Conservation (phyloP, 2,888 invertebrate genomes). For the Fissipunctia ypsillon region DNA sequence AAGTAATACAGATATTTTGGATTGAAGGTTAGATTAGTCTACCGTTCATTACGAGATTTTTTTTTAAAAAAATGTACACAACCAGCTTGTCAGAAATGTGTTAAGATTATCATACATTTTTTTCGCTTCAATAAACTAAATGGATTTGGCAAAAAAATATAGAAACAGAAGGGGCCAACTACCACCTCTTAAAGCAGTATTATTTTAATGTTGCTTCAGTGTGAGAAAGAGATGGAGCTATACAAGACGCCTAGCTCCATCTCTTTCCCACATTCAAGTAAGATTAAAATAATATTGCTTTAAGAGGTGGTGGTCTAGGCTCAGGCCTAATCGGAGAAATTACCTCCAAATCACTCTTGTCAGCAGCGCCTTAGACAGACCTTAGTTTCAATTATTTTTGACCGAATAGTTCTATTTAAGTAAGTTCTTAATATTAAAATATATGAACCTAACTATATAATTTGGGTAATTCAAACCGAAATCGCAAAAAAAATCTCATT, state of each 20-base stretch:
- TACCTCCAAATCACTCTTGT: background rate
- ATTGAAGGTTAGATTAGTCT: background rate
- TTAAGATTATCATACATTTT: background rate
- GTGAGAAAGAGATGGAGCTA: no score
- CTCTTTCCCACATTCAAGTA: no score
- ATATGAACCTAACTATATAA: background rate
- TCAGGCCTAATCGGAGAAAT: background rate
- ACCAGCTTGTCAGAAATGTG: background rate
- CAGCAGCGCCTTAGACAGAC: background rate
- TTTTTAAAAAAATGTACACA: background rate
- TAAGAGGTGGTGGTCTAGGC: no score
- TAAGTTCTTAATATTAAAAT: background rate
- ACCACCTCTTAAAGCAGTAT: no score
- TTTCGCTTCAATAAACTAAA: background rate
- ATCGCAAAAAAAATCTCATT: no score
- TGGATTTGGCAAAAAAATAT: background rate
- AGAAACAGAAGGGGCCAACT: no score
- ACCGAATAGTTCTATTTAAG: background rate
- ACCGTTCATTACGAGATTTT: background rate
- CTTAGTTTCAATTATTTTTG: background rate
- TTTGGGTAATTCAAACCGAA: no score
- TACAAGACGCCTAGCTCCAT: no score
- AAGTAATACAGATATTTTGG: background rate
- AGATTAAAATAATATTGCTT: no score
- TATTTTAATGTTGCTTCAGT: no score